Percentiles rank a stretch among this genome's conserved stretches.
Conservation (phyloP, 2,888 invertebrate genomes). For the Alloscopus bannaensis region DNA sequence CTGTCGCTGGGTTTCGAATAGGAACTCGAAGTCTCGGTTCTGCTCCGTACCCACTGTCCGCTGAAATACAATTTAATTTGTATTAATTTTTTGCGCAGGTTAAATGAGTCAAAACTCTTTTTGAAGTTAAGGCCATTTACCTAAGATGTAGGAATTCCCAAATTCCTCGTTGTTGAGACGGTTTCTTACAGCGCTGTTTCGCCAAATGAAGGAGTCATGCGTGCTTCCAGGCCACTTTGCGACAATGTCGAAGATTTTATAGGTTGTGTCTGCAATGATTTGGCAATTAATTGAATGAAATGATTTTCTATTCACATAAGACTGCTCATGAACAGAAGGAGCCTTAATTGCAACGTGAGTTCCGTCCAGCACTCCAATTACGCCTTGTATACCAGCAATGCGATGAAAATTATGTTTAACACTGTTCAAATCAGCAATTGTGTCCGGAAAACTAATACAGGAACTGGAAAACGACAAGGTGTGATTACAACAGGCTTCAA, state of each 20-base stretch:
- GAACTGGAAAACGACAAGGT: conserved; percentile 3
- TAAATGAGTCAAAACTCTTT: conserved; percentile 13
- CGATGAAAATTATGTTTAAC: conserved; percentile 30
- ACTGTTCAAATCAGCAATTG: conserved; percentile 1
- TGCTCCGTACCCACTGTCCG: conserved; percentile 46
- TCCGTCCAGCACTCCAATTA: conserved; percentile 46
- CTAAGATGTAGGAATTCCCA: conserved; percentile 36
- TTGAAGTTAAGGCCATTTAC: conserved; percentile 31
- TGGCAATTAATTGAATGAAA: conserved; percentile 56
- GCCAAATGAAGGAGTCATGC: conserved; percentile 54
- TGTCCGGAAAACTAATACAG: conserved; percentile 31
- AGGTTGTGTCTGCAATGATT: conserved; percentile 28
- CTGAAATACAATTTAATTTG: conserved; percentile 12
- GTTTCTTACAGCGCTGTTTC: conserved; percentile 18
- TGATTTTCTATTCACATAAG: conserved; percentile 48
- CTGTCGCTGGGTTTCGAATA: neutral
- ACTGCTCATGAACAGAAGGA: conserved; percentile 15
- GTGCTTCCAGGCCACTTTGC: conserved; percentile 56
- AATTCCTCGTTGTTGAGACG: conserved; percentile 21
- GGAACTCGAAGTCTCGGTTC: conserved; percentile 46
- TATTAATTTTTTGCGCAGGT: neutral
- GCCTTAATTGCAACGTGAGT: conserved; percentile 43
- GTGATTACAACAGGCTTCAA: conserved; percentile 20
- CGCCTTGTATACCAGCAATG: neutral
- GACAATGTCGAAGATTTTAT: conserved; percentile 44